phyloP scores from a whole-genome alignment of 1,140 invertebrate genomes.

The Rhagoletis zephyria region DNA sequence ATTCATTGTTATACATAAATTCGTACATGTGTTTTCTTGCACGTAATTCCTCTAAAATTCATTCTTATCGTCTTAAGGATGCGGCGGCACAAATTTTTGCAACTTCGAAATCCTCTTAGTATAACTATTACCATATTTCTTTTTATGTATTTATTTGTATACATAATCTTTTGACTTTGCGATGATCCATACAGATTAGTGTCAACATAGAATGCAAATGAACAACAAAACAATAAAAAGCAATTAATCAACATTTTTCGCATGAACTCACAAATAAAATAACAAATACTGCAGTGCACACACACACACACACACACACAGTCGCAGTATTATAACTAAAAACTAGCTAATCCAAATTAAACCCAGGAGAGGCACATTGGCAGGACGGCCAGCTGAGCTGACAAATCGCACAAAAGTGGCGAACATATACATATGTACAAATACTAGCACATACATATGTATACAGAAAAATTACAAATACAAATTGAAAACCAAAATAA shows the following conservation, averaged over 20 bases:
- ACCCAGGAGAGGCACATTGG: slow-evolving; percentile 62
- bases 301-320: not conserved
- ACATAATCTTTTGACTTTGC: slow-evolving; percentile 19
- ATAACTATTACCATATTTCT: not conserved
- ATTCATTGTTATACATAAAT: no score
- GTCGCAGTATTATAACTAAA: not conserved
- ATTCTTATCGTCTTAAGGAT: not conserved
- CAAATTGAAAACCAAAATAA: slow-evolving; percentile 57
- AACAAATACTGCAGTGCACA: not conserved
- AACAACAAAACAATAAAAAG: slow-evolving; percentile 50
- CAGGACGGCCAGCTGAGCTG: slow-evolving; percentile 65
- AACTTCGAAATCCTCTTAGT: not conserved
- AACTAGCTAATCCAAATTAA: slow-evolving; percentile 53
- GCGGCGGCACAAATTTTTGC: not conserved
- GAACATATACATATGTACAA: slow-evolving; percentile 31
- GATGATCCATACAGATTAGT: slow-evolving; percentile 49
- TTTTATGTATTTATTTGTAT: not conserved
- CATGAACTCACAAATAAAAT: slow-evolving; percentile 31
- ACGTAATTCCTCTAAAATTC: not conserved
- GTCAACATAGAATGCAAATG: slow-evolving; percentile 47
- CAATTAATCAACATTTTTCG: slow-evolving; percentile 45
- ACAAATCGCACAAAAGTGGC: slow-evolving; percentile 57
- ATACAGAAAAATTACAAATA: slow-evolving; percentile 61
- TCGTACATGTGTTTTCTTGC: no score
- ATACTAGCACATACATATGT: not conserved